phyloP scores from a whole-genome alignment of 1,140 invertebrate species.

The Pinna nobilis region DNA sequence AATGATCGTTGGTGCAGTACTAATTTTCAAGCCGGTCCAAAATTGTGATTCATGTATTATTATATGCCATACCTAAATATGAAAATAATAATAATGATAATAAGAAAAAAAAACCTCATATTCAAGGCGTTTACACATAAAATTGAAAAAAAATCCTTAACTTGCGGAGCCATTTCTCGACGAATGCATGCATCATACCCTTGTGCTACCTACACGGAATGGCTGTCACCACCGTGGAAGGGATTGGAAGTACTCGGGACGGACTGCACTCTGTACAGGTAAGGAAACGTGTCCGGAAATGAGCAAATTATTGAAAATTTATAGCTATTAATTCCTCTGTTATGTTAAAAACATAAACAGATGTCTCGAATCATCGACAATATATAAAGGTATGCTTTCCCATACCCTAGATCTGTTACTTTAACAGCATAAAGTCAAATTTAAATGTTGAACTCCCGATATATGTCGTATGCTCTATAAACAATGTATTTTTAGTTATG shows the following conservation, averaged over 20 bases:
- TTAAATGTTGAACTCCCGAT: too few relatives aligned
- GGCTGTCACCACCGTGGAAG: constrained; percentile 87
- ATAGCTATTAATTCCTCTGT: too few relatives aligned
- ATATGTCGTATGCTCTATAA: too few relatives aligned
- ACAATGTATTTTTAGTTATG: too few relatives aligned
- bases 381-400: too few relatives aligned
- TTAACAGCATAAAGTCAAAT: too few relatives aligned
- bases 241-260: constrained; percentile 81
- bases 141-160: neutral
- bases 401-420: too few relatives aligned
- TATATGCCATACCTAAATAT: neutral
- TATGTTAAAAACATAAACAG: too few relatives aligned
- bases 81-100: neutral
- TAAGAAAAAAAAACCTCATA: neutral
- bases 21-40: neutral
- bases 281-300: too few relatives aligned
- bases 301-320: too few relatives aligned
- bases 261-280: constrained; percentile 67
- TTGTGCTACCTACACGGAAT: constrained; percentile 84
- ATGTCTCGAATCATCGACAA: too few relatives aligned
- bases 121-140: neutral
- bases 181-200: constrained; percentile 84
- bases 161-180: constrained; percentile 84
- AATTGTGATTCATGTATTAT: neutral
- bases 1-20: too few relatives aligned